phyloP scores from a whole-genome alignment of 1,140 invertebrate genomes.

The Homarus americanus region DNA sequence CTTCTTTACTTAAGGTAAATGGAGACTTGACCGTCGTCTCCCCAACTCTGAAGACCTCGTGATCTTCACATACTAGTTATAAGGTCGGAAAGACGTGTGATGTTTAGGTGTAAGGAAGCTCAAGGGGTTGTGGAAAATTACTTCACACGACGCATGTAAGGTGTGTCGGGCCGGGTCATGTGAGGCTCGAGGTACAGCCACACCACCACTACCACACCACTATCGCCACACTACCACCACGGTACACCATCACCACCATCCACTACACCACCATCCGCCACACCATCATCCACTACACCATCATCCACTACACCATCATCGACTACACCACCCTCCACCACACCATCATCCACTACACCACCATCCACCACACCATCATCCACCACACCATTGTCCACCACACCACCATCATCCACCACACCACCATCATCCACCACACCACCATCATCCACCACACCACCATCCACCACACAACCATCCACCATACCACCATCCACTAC shows the following conservation, averaged over 20 bases:
- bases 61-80: slow-evolving; percentile 28
- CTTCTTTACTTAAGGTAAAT: slow-evolving; percentile 11
- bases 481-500: too few species aligned
- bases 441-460: too few species aligned
- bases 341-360: not conserved
- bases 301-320: too few species aligned
- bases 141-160: not conserved
- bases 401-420: too few species aligned
- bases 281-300: not conserved
- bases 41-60: not conserved
- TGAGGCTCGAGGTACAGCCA: not conserved
- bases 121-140: slow-evolving; percentile 37
- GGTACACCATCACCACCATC: not conserved
- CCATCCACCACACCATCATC: not conserved
- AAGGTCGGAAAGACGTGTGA: slow-evolving; percentile 14
- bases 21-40: not conserved
- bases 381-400: not conserved
- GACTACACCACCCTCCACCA: not conserved
- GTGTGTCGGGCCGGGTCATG: too few species aligned
- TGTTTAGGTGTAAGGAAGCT: slow-evolving; percentile 45
- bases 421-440: too few species aligned
- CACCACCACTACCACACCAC: slow-evolving; percentile 1
- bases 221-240: not conserved
- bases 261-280: not conserved
- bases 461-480: too few species aligned